Base-by-base conservation (phyloP, 2,888 invertebrate species). In the Ptychoptera contaminata region DNA sequence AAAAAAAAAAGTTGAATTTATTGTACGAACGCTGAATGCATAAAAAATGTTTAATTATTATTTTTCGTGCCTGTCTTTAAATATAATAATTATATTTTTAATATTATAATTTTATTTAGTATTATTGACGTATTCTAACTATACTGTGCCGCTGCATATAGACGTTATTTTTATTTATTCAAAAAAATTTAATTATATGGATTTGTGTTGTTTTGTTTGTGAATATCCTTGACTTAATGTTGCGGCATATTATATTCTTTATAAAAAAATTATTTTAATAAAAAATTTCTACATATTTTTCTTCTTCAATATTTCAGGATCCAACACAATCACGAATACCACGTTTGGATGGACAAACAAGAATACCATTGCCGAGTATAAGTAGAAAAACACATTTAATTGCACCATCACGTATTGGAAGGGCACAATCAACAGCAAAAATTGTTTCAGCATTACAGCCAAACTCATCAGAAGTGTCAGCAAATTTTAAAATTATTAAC, bases 321-420 rank as follows among this genome's bases (percentile, higher is more conserved):
- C 53, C 61, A 41, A 50, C 58, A 34, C 54, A 58, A 36, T 57
- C 65, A 1, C 59, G 61, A 45, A 60, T 65, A 49, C 63, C 63
- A 40, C 58, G 62, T 37, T 51, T 62, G 43, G 63, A 58, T 50
- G 59, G 59, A 47, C 8, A 30, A 40, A 40, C 31, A 15, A 42
- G 63, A 37, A 61, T 65, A 32, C 62, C 63, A 16, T 46, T 61
- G 35, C 59, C 63, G 23, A 61, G 61, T 46, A 16, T 34, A 37
- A 14, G 29, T 10, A 42, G 37, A 39, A 40, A 45, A 37, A 10
- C 44, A 12, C 47, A 42, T 14, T 15, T 46, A 23, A 36, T 36
- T 35, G 30, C 43, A 32, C 38, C 49, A 31, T 37, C 35, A 29
- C n/a, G 49, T 58, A 32, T 9, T 32, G n/a, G n/a, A 7, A 4